Conservation (phyloP, 2,113 vertebrate genomes). For the Centropus unirufus region DNA sequence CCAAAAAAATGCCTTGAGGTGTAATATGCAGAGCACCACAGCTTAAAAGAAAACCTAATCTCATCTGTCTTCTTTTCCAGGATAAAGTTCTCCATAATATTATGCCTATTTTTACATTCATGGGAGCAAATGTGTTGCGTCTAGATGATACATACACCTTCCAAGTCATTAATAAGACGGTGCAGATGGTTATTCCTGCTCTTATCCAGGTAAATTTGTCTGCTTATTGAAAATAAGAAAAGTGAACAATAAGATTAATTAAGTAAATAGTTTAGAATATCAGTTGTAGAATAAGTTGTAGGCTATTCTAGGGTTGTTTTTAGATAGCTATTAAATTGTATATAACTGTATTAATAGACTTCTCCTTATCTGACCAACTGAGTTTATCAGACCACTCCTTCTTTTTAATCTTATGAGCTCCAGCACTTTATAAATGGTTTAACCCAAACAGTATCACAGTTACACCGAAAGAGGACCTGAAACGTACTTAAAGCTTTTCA, state of each 20-base stretch:
- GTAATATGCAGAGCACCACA: background rate
- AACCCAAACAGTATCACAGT: background rate
- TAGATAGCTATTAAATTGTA: background rate
- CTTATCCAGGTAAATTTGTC: constrained; percentile 85
- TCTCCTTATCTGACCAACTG: background rate
- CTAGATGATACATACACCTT: constrained; percentile 96
- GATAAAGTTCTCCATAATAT: constrained; percentile 98
- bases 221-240: background rate
- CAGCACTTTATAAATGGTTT: background rate
- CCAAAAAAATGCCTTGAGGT: background rate
- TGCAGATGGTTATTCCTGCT: constrained; percentile 93
- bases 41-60: background rate
- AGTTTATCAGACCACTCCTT: background rate
- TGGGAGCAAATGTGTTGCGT: constrained; percentile 94
- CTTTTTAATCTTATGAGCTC: background rate
- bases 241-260: background rate
- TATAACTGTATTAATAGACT: background rate
- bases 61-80: constrained; percentile 73
- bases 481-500: background rate
- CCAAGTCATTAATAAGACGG: constrained; percentile 93
- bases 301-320: background rate
- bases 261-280: background rate
- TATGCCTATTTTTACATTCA: constrained; percentile 99
- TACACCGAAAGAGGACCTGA: background rate
- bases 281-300: background rate